A percentile compares a stretch with the other conserved stretches of the same genome.
phyloP scores from a whole-genome alignment of 2,888 invertebrate genomes.

The Tenthredo mesomela region DNA sequence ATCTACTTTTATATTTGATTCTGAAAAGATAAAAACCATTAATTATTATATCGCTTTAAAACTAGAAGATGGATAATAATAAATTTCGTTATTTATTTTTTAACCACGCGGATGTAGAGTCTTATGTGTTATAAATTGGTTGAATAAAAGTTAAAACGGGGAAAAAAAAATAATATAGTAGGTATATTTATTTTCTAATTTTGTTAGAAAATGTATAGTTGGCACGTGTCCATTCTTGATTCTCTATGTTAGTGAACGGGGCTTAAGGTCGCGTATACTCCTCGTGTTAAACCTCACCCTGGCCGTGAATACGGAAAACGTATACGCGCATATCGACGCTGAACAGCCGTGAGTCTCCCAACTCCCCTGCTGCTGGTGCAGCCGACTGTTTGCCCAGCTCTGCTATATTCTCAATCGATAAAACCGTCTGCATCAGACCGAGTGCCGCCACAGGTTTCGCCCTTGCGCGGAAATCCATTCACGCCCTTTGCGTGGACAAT shows the following conservation, averaged over 20 bases:
- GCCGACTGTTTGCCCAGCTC: slow-evolving; percentile 12
- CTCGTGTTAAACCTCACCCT: slow-evolving; percentile 38
- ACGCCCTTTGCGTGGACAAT: slow-evolving; percentile 49
- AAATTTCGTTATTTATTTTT: too few species aligned
- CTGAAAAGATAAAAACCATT: too few species aligned
- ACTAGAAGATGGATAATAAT: too few species aligned
- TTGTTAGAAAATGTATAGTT: neutral
- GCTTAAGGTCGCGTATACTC: neutral
- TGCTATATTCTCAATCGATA: slow-evolving; percentile 67
- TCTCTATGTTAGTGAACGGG: neutral
- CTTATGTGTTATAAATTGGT: neutral
- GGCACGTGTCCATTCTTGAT: slow-evolving; percentile 22
- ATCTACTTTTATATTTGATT: too few species aligned
- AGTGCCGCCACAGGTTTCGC: slow-evolving; percentile 61
- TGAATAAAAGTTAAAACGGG: neutral
- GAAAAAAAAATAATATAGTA: too few species aligned
- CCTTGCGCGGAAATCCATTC: slow-evolving; percentile 53
- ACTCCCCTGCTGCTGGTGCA: slow-evolving; percentile 17
- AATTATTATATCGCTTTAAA: too few species aligned
- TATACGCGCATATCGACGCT: slow-evolving; percentile 36
- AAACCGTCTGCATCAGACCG: slow-evolving; percentile 68
- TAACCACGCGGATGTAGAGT: neutral
- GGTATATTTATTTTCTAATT: neutral
- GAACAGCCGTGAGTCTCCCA: slow-evolving; percentile 60
- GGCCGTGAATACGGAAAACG: slow-evolving; percentile 50